Conservation (phyloP, 2,797 vertebrate genomes). For the Sorex maritimensis region DNA sequence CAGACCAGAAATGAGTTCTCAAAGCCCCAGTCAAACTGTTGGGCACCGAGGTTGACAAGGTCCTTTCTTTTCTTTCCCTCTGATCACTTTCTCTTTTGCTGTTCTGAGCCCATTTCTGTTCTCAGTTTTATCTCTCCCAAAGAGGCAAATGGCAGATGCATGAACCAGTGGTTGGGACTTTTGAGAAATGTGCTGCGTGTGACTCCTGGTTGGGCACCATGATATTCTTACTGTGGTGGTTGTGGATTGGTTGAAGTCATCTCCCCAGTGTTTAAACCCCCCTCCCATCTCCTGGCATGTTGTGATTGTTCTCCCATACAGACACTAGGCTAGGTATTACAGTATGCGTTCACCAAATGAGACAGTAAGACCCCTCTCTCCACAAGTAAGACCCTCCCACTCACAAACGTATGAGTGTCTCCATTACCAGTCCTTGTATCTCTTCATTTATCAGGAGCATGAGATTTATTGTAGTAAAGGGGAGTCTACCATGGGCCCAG, state of each 20-base stretch:
- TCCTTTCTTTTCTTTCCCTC: neutral
- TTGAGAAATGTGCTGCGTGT: too few relatives aligned
- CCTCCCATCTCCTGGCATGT: neutral
- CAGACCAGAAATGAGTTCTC: neutral
- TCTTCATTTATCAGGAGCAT: neutral
- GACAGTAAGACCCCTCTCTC: neutral
- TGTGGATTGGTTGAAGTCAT: neutral
- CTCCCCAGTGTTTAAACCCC: neutral
- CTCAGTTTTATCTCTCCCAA: neutral
- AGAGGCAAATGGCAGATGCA: neutral
- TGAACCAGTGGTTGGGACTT: too few relatives aligned
- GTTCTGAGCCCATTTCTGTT: neutral
- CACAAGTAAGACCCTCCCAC: too few relatives aligned
- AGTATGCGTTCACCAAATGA: neutral
- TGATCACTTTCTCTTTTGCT: neutral
- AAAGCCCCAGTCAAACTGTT: too few relatives aligned
- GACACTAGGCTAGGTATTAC: neutral
- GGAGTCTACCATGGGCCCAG: too few relatives aligned
- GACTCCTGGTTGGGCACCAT: too few relatives aligned
- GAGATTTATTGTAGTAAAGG: neutral
- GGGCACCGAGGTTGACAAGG: neutral
- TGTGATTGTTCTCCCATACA: neutral
- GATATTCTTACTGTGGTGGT: neutral
- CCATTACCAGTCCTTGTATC: neutral
- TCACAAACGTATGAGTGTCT: neutral